Evolutionary conservation across 2,113 vertebrate genomes (phyloP).

Genomic region (Oplegnathus fasciatus): DNA sequence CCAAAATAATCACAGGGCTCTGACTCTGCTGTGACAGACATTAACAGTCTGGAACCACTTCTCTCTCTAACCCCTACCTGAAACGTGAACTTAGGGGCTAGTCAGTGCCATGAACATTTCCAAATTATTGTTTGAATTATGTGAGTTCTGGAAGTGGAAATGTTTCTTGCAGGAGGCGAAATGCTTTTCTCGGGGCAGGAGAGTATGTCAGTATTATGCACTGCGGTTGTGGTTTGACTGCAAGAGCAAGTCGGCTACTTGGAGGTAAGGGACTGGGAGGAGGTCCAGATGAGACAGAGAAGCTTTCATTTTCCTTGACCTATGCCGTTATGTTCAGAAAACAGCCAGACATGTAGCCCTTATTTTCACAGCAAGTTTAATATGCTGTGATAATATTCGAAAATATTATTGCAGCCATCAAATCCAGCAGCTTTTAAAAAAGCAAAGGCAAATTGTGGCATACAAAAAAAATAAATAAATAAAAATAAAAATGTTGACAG

Average conservation of each 20-base stretch:
- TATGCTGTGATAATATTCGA: slow-evolving; percentile 61
- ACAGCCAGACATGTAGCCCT: slow-evolving; percentile 58
- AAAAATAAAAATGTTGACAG: slow-evolving; percentile 24
- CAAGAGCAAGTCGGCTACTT: slow-evolving; percentile 46
- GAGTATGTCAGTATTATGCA: slow-evolving; percentile 29
- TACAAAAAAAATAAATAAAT: slow-evolving; percentile 23
- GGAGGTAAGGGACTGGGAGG: slow-evolving; percentile 70
- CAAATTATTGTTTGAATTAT: slow-evolving; percentile 68
- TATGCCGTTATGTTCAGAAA: slow-evolving; percentile 54
- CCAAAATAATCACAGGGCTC: slow-evolving; percentile 76
- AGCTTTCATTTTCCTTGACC: slow-evolving; percentile 54
- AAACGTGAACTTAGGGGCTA: slow-evolving; percentile 28
- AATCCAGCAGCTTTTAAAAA: slow-evolving; percentile 38
- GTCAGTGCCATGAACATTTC: slow-evolving; percentile 55
- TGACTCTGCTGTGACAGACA: slow-evolving; percentile 67
- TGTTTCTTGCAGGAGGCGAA: slow-evolving; percentile 47
- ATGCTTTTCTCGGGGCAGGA: slow-evolving; percentile 43
- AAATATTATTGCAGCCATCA: slow-evolving; percentile 61
- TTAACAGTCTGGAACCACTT: slow-evolving; percentile 79
- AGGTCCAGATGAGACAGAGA: slow-evolving; percentile 63
- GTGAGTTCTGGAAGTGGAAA: slow-evolving; percentile 55
- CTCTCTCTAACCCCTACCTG: slow-evolving; percentile 57
- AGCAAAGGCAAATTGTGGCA: slow-evolving; percentile 28
- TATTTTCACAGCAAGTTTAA: slow-evolving; percentile 67
- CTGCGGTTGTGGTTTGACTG: slow-evolving; percentile 60